Evolutionary conservation across 2,113 vertebrate species (phyloP), one percentile per base, ranked within the genome.

Genomic region (Machaerirhynchus nigripectus): DNA sequence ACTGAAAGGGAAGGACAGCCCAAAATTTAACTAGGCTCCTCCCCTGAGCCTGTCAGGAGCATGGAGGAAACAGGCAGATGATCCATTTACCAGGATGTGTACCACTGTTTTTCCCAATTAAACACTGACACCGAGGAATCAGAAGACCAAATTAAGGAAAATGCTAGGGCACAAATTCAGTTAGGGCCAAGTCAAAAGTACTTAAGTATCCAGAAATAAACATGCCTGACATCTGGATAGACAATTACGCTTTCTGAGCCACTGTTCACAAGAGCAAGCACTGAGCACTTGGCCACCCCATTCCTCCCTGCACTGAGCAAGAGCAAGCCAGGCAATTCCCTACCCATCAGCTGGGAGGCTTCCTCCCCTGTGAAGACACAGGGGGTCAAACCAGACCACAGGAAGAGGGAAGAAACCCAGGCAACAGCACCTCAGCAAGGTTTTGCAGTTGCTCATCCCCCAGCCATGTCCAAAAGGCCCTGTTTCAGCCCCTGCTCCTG

Each of bases 111-210:
- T 59, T 46, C 37, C 84, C 68, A 90, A 56, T 93, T 91, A 95
- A 95, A 69, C 40, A 63, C 50, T 67, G 40, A 68, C 60, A 26
- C 0, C 55, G 84, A 93, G 30, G 60, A 96, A 94, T 79, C 31
- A 10, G 85, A 92, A n/a, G 60, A 47, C 47, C 61, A 87, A 90
- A 95, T 96, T 68, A 88, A 91, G 95, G 93, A 92, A 95, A 97
- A 84, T 81, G 71, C 71, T 63, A 37, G 39, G 82, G 84, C 64
- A 90, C 56, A 88, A 88, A 93, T 91, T 85, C 65, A 73, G 88
- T 90, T 85, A 70, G 67, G 49, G 55, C 71, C 65, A 64, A 90
- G 80, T 77, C 64, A 61, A 79, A 70, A 74, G 78, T 35, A 68
- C 30, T 82, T 74, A 46, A 40, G 68, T n/a, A 80, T 33, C 77